Percentiles rank a stretch among this genome's conserved stretches.
These are phyloP conservation scores for Volucella zonaria DNA, from an alignment of 2,888 invertebrate species.

Conservation along the genomic window DNA sequence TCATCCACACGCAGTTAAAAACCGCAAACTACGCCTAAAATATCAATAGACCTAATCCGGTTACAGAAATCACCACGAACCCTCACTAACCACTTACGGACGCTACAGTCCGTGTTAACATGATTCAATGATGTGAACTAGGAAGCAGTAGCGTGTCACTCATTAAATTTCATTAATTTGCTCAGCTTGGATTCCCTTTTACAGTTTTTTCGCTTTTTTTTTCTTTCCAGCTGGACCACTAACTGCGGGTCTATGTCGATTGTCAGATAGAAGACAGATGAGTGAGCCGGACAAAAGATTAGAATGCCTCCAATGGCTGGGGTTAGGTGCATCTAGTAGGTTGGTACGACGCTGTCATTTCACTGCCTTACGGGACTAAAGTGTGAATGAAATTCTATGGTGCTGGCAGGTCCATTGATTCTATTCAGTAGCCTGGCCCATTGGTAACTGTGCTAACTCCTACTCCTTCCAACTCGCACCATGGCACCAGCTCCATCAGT, in stretches of 20 bases:
- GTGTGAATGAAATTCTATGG: conserved; percentile 66
- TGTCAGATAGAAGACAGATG: conserved; percentile 52
- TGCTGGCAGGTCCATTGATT: conserved; percentile 46
- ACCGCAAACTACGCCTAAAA: too few species aligned
- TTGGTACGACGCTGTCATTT: conserved; percentile 28
- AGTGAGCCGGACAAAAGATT: conserved; percentile 51
- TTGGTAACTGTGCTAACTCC: conserved; percentile 67
- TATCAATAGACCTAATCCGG: too few species aligned
- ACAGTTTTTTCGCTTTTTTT: background rate
- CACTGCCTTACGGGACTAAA: conserved; percentile 32
- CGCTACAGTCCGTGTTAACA: conserved; percentile 17
- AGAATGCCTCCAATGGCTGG: background rate
- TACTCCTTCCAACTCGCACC: conserved; percentile 33
- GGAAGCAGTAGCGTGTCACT: conserved; percentile 63
- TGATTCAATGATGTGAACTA: conserved; percentile 41
- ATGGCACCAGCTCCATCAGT: background rate
- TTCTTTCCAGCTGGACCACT: too few species aligned
- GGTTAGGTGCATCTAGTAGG: conserved; percentile 16
- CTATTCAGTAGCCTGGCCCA: background rate
- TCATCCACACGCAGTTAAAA: too few species aligned
- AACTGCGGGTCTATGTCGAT: conserved; percentile 15
- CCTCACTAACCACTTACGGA: conserved; percentile 24
- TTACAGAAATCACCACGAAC: too few species aligned
- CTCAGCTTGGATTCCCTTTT: conserved; percentile 47
- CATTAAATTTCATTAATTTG: conserved; percentile 70